These are phyloP conservation scores for Hyalella azteca DNA, from an alignment of 2,888 invertebrate genomes.

Conservation along the genomic window DNA sequence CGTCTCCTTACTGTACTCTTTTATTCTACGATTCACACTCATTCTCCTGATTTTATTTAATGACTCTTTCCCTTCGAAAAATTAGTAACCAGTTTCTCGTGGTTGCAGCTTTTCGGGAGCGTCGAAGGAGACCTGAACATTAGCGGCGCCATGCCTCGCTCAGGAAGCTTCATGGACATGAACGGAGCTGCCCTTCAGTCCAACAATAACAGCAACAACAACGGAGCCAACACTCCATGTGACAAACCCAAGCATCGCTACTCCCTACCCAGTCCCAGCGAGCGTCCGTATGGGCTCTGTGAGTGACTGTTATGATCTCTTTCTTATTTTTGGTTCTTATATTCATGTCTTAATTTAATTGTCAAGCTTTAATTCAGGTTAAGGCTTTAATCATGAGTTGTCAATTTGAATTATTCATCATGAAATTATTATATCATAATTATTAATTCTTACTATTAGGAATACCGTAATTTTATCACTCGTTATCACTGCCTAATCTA, in stretches of 20 bases:
- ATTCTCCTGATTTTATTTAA: no score
- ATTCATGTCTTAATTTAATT: no score
- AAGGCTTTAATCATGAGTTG: no score
- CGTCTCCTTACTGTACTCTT: no score
- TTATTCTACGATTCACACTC: no score
- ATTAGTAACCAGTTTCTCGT: no score
- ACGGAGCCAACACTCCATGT: background rate
- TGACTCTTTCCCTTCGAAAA: no score
- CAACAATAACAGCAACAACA: constrained; percentile 25
- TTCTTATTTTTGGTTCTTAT: background rate
- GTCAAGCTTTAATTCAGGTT: no score
- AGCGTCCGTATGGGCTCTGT: constrained; percentile 50
- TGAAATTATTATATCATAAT: constrained; percentile 8
- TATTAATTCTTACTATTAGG: no score
- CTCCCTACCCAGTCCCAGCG: constrained; percentile 56
- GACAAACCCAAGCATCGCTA: constrained; percentile 56
- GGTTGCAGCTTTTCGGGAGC: constrained; percentile 54
- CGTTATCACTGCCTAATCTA: no score
- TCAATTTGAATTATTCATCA: constrained; percentile 10
- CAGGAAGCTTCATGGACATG: constrained; percentile 57
- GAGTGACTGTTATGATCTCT: constrained; percentile 14
- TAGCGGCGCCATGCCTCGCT: constrained; percentile 47
- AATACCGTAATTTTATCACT: no score
- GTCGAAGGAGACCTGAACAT: constrained; percentile 49
- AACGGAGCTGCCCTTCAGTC: constrained; percentile 46